phyloP scores from a whole-genome alignment of 2,113 vertebrate genomes.

The Paracanthobrama guichenoti region DNA sequence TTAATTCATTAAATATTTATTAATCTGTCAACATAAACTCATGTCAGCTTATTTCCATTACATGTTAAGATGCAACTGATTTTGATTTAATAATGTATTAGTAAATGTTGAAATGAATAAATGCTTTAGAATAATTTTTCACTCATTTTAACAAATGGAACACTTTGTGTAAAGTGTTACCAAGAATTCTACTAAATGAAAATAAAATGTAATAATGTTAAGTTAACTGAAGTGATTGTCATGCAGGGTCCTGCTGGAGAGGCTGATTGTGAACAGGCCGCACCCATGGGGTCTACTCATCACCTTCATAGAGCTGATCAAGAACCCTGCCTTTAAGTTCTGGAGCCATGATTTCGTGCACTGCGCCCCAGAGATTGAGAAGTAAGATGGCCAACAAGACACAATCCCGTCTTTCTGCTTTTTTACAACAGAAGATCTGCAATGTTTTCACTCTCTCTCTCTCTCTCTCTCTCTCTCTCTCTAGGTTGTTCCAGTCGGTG shows the following conservation, averaged over 20 bases:
- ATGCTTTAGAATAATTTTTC: too few relatives aligned
- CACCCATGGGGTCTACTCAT: conserved; percentile 99
- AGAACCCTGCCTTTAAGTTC: conserved; percentile 99
- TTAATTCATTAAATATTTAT: too few relatives aligned
- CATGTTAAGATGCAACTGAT: too few relatives aligned
- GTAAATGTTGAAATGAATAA: too few relatives aligned
- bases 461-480: background rate
- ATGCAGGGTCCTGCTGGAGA: conserved; percentile 92
- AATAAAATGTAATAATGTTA: too few relatives aligned
- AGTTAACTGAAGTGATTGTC: conserved; percentile 24
- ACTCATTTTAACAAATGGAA: too few relatives aligned
- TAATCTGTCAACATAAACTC: too few relatives aligned
- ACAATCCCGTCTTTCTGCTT: background rate
- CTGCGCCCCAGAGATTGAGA: conserved; percentile 98
- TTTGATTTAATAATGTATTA: too few relatives aligned
- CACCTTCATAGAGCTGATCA: conserved; percentile 99
- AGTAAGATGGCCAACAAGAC: conserved; percentile 75
- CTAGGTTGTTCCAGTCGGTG: conserved; percentile 97
- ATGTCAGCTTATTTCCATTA: too few relatives aligned
- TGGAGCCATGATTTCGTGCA: conserved; percentile 99
- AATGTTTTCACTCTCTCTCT: background rate
- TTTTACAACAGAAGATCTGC: background rate
- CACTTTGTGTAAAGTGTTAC: too few relatives aligned
- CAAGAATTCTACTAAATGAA: too few relatives aligned
- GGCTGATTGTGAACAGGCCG: conserved; percentile 98